Conservation (phyloP, 2,888 invertebrate species). For the Eilema depressum region DNA sequence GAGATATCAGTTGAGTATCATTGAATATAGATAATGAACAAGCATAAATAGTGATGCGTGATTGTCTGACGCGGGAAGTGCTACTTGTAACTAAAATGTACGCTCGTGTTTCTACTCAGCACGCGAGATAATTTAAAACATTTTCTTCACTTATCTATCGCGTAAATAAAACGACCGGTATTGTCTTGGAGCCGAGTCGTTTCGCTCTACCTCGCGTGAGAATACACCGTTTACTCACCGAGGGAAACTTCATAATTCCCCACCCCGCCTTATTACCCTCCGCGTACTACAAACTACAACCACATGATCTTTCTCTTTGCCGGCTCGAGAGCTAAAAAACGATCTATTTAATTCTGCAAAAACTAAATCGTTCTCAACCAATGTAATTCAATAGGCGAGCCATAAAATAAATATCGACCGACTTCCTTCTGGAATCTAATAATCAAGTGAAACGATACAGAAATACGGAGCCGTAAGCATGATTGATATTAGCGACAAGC, state of each 20-base stretch:
- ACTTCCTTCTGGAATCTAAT: slow-evolving; percentile 59
- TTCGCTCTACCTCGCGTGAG: slow-evolving; percentile 76
- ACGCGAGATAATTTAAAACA: slow-evolving; percentile 75
- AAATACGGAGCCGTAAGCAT: slow-evolving; percentile 62
- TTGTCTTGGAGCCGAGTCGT: slow-evolving; percentile 73
- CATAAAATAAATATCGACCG: slow-evolving; percentile 53
- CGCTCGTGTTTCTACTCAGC: slow-evolving; percentile 56
- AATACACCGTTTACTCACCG: slow-evolving; percentile 64
- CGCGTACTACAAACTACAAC: slow-evolving; percentile 26
- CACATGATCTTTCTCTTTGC: slow-evolving; percentile 37
- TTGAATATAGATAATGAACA: slow-evolving; percentile 49
- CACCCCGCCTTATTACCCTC: slow-evolving; percentile 31
- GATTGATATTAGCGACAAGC: slow-evolving; percentile 76
- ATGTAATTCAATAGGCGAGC: slow-evolving; percentile 62
- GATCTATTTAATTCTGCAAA: slow-evolving; percentile 52
- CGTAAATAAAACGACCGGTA: slow-evolving; percentile 72
- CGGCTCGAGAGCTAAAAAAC: slow-evolving; percentile 20
- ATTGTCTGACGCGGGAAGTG: slow-evolving; percentile 52
- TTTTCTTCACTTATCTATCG: slow-evolving; percentile 75
- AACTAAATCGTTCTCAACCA: slow-evolving; percentile 48
- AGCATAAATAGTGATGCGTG: slow-evolving; percentile 56
- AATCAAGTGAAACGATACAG: slow-evolving; percentile 67
- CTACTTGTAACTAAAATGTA: slow-evolving; percentile 47
- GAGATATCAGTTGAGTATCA: slow-evolving; percentile 14
- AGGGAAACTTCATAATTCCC: slow-evolving; percentile 74